A percentile compares a stretch with the other conserved stretches of the same genome.
Evolutionary conservation across 2,113 vertebrate species (phyloP).

Genomic region (Oncorhynchus keta): DNA sequence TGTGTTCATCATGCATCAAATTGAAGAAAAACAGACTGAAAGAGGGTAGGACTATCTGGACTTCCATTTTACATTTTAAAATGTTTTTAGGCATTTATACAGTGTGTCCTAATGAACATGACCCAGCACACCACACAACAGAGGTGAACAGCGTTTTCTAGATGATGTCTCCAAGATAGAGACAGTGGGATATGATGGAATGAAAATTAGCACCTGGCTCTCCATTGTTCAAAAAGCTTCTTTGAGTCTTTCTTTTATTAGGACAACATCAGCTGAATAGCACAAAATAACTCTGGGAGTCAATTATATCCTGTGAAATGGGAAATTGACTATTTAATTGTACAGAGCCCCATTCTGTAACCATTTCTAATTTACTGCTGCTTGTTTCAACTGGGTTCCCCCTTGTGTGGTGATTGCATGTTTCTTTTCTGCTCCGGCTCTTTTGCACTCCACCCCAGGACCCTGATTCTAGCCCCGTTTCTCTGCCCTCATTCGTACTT

Average conservation of each 20-base stretch:
- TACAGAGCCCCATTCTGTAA: constrained; percentile 62
- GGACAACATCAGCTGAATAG: constrained; percentile 54
- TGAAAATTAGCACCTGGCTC: constrained; percentile 74
- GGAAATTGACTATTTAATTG: constrained; percentile 72
- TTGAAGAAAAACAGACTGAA: no score
- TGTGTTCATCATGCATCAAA: no score
- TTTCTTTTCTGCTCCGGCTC: constrained; percentile 44
- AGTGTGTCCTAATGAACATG: no score
- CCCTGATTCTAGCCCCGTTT: constrained; percentile 47
- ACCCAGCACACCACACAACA: background rate
- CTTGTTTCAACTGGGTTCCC: constrained; percentile 62
- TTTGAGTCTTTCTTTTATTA: constrained; percentile 39
- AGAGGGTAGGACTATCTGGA: no score
- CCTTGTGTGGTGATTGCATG: constrained; percentile 57
- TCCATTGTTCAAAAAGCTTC: constrained; percentile 46
- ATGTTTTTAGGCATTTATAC: no score
- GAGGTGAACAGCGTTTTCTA: no score
- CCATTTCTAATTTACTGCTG: constrained; percentile 63
- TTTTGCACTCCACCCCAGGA: constrained; percentile 21
- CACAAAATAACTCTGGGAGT: constrained; percentile 64
- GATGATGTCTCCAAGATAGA: background rate
- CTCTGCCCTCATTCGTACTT: constrained; percentile 49
- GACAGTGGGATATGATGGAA: no score
- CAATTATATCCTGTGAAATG: constrained; percentile 64
- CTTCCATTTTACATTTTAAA: no score